Conservation (phyloP, 2,113 vertebrate genomes). For the Upupa epops region DNA sequence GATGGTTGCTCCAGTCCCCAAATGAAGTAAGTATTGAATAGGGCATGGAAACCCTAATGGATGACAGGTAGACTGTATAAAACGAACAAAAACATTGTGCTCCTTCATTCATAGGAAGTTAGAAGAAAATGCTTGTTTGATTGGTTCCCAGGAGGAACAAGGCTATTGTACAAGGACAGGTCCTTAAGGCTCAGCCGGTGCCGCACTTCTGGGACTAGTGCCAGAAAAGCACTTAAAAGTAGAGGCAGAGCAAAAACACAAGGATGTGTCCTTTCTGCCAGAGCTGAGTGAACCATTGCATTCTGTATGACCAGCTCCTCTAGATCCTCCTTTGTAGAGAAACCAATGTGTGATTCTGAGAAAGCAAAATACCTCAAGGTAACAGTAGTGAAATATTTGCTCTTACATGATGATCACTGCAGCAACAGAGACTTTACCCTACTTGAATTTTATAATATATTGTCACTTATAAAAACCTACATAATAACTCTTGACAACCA, state of each 20-base stretch:
- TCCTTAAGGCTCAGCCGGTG: neutral
- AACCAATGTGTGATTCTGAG: neutral
- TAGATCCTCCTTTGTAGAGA: neutral
- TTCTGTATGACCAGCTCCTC: neutral
- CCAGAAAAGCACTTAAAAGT: neutral
- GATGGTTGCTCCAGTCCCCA: neutral
- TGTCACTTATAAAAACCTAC: neutral
- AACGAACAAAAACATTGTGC: neutral
- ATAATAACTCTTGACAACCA: neutral
- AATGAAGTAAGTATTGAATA: neutral
- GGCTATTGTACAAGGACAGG: neutral
- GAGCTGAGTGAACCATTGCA: neutral
- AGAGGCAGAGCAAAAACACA: neutral
- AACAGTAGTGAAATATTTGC: neutral
- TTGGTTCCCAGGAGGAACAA: neutral
- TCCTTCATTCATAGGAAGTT: neutral
- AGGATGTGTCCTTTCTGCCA: neutral
- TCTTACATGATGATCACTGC: neutral
- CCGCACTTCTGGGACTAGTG: neutral
- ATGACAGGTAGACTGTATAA: neutral
- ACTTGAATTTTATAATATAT: neutral
- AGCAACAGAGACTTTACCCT: neutral
- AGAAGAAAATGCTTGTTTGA: neutral
- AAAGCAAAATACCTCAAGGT: neutral
- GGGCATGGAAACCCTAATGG: neutral